Evolutionary conservation across 2,888 invertebrate species (phyloP).

Genomic region (Hofmannophila pseudospretella): DNA sequence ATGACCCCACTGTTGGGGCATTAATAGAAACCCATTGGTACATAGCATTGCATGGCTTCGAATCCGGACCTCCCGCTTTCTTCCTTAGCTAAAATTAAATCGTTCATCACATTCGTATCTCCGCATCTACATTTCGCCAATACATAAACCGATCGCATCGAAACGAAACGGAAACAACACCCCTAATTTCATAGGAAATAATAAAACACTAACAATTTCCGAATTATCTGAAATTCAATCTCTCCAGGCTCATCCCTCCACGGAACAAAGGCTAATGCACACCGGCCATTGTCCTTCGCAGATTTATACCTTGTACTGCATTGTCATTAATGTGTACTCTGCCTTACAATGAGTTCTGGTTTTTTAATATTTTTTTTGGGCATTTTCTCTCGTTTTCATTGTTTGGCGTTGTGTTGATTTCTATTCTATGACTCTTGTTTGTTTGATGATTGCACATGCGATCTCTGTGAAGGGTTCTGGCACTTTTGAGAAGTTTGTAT

Average conservation of each 20-base stretch:
- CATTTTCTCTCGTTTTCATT: constrained; percentile 31
- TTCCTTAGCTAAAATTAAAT: no score
- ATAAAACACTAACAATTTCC: constrained; percentile 54
- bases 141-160: background rate
- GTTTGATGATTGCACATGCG: no score
- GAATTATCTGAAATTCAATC: constrained; percentile 73
- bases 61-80: no score
- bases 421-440: no score
- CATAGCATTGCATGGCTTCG: no score
- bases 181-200: constrained; percentile 34
- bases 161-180: constrained; percentile 1
- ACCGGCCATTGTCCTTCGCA: constrained; percentile 60
- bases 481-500: no score
- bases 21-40: no score
- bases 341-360: constrained; percentile 50
- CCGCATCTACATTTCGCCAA: background rate
- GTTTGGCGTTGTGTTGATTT: constrained; percentile 13
- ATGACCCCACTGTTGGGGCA: no score
- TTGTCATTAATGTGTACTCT: constrained; percentile 68
- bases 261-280: constrained; percentile 65
- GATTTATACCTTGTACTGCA: constrained; percentile 66
- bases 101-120: no score
- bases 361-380: constrained; percentile 47
- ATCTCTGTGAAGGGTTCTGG: no score
- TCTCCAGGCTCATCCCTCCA: constrained; percentile 68